Evolutionary conservation across 1,140 invertebrate species (phyloP).

Genomic region (Eubasilissa regina): DNA sequence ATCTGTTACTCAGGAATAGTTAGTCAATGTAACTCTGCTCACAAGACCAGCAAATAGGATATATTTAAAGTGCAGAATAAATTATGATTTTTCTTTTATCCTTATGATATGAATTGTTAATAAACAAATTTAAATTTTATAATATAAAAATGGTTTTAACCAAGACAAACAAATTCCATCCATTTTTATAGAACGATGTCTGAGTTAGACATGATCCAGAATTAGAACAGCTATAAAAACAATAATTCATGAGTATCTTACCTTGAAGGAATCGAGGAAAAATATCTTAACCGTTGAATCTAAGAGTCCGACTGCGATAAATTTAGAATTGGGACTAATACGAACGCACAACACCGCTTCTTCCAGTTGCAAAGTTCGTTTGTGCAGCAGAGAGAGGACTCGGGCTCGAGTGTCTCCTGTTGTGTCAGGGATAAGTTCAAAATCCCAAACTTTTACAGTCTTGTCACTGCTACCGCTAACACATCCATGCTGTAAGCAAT

Average conservation of each 20-base stretch:
- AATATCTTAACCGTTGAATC: conserved; percentile 97
- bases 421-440: conserved; percentile 85
- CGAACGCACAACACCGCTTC: conserved; percentile 89
- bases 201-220: too few relatives aligned
- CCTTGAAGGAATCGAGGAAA: conserved; percentile 94
- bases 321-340: conserved; percentile 89
- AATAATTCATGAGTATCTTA: conserved; percentile 64
- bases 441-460: conserved; percentile 95
- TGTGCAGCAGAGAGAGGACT: conserved; percentile 86
- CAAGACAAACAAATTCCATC: too few relatives aligned
- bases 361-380: conserved; percentile 87
- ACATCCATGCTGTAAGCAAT: conserved; percentile 79
- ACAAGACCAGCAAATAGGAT: too few relatives aligned
- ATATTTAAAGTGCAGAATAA: too few relatives aligned
- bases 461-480: conserved; percentile 91
- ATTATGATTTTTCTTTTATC: too few relatives aligned
- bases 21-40: too few relatives aligned
- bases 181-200: too few relatives aligned
- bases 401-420: conserved; percentile 74
- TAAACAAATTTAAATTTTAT: too few relatives aligned
- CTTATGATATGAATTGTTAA: too few relatives aligned
- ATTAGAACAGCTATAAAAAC: too few relatives aligned
- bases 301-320: conserved; percentile 90
- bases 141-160: too few relatives aligned
- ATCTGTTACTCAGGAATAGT: too few relatives aligned